phyloP scores from a whole-genome alignment of 2,888 invertebrate genomes.

The Sarcophaga carnaria region DNA sequence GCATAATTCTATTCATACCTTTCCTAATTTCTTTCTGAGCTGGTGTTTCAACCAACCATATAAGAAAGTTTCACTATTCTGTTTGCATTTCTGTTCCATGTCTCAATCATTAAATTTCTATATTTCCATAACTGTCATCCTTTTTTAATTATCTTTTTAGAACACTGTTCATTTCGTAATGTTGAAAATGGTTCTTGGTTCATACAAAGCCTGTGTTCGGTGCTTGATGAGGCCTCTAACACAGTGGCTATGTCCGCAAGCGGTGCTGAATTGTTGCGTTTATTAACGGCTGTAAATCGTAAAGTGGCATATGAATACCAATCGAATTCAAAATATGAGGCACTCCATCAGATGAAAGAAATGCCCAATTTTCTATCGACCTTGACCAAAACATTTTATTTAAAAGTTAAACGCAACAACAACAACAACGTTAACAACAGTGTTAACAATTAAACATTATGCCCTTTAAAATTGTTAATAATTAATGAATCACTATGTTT shows the following conservation, averaged over 20 bases:
- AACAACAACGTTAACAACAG: slow-evolving; percentile 7
- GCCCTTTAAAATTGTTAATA: neutral
- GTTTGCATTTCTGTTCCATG: neutral
- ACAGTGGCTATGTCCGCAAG: slow-evolving; percentile 81
- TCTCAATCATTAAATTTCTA: neutral
- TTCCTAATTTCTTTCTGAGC: neutral
- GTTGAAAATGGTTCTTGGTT: slow-evolving; percentile 88
- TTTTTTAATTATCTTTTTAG: slow-evolving; percentile 74
- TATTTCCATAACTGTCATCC: neutral
- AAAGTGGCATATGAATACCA: slow-evolving; percentile 87
- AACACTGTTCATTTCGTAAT: slow-evolving; percentile 87
- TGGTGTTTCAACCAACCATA: no score
- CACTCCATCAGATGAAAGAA: slow-evolving; percentile 85
- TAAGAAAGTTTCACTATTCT: neutral
- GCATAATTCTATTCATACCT: neutral
- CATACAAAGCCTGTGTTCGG: slow-evolving; percentile 86
- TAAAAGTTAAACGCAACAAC: slow-evolving; percentile 78
- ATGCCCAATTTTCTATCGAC: slow-evolving; percentile 87
- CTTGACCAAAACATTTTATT: slow-evolving; percentile 84
- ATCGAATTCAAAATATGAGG: slow-evolving; percentile 82
- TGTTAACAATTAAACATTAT: neutral
- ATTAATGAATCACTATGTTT: slow-evolving; percentile 7
- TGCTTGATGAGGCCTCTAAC: slow-evolving; percentile 81
- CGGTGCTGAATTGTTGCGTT: slow-evolving; percentile 84
- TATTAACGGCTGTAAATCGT: slow-evolving; percentile 85